These are phyloP conservation scores for Corythoichthys intestinalis DNA, from an alignment of 2,113 vertebrate species.

Conservation along the genomic window DNA sequence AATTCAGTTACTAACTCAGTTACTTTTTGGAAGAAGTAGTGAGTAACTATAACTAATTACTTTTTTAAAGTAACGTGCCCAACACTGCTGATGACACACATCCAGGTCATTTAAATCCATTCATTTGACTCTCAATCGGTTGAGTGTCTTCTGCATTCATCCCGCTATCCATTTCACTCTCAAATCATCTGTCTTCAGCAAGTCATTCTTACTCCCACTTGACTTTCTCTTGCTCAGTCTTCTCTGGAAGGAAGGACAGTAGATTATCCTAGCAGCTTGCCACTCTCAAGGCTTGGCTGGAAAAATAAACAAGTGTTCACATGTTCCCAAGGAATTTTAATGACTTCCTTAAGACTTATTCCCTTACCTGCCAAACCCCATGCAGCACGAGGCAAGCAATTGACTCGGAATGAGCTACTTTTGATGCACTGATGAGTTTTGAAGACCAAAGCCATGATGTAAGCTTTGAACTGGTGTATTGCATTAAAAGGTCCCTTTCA, in stretches of 20 bases:
- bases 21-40: too few species aligned
- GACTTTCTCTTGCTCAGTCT: slow-evolving; percentile 27
- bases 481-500: background rate
- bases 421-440: slow-evolving; percentile 25
- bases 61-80: too few species aligned
- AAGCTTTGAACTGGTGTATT: slow-evolving; percentile 18
- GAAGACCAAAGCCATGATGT: slow-evolving; percentile 30
- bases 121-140: slow-evolving; percentile 36
- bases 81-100: background rate
- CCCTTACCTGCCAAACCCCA: slow-evolving; percentile 70
- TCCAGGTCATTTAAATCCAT: slow-evolving; percentile 35
- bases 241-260: slow-evolving; percentile 47
- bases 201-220: slow-evolving; percentile 17
- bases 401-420: slow-evolving; percentile 23
- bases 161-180: slow-evolving; percentile 5
- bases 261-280: slow-evolving; percentile 46
- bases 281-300: slow-evolving; percentile 53
- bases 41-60: too few species aligned
- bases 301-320: slow-evolving; percentile 75
- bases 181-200: slow-evolving; percentile 12
- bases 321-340: slow-evolving; percentile 78
- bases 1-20: too few species aligned
- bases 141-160: slow-evolving; percentile 22
- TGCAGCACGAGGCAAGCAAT: slow-evolving; percentile 28
- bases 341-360: slow-evolving; percentile 75